Evolutionary conservation across 2,113 vertebrate species (phyloP).

Genomic region (Leptobrachium ailaonicum): DNA sequence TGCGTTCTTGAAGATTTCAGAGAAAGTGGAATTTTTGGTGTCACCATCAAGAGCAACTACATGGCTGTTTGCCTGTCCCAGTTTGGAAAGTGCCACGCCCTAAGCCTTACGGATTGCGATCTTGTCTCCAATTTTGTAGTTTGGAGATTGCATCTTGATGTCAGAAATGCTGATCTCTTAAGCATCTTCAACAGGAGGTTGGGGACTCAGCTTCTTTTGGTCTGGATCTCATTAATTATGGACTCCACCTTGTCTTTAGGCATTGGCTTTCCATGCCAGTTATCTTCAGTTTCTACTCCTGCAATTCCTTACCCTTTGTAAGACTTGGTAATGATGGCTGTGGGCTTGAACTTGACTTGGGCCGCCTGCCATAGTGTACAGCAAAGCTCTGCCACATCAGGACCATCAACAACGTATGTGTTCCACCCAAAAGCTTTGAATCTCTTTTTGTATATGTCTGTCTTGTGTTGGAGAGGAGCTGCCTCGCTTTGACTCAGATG

Average conservation of each 20-base stretch:
- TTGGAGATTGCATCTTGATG: constrained; percentile 67
- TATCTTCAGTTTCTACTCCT: constrained; percentile 78
- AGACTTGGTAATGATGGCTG: constrained; percentile 82
- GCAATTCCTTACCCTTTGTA: constrained; percentile 81
- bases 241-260: constrained; percentile 74
- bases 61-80: constrained; percentile 70
- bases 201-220: constrained; percentile 63
- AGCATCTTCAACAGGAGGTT: constrained; percentile 69
- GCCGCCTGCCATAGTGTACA: constrained; percentile 76
- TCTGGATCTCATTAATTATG: constrained; percentile 69
- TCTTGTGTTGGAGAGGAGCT: constrained; percentile 72
- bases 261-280: constrained; percentile 84
- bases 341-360: constrained; percentile 77
- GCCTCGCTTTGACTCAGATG: constrained; percentile 76
- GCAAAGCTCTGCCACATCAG: constrained; percentile 78
- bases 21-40: constrained; percentile 83
- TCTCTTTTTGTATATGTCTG: constrained; percentile 71
- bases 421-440: constrained; percentile 90
- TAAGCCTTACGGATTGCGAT: constrained; percentile 79
- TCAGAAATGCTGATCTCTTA: constrained; percentile 56
- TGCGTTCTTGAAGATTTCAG: constrained; percentile 75
- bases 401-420: constrained; percentile 81
- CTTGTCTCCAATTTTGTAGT: constrained; percentile 76
- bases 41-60: constrained; percentile 80
- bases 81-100: constrained; percentile 74